Evolutionary conservation across 1,140 invertebrate genomes (phyloP).

Genomic region (Mamestra configurata): DNA sequence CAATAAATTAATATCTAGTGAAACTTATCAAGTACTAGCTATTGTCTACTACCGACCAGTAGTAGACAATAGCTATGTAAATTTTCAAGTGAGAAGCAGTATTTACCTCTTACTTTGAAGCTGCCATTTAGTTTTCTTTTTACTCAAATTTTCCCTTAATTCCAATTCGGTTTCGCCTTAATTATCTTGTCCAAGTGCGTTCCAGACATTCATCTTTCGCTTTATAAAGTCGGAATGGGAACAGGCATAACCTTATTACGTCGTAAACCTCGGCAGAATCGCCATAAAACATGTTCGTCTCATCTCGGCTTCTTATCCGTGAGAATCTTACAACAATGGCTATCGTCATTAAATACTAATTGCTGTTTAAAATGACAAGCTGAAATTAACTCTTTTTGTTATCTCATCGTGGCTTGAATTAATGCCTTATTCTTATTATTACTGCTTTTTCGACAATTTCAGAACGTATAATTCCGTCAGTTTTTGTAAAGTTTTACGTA

Average conservation of each 20-base stretch:
- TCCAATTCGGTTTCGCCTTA: slow-evolving; percentile 1
- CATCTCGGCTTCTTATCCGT: slow-evolving; percentile 52
- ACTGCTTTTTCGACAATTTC: slow-evolving; percentile 20
- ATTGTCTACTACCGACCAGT: no score
- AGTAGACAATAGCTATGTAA: slow-evolving; percentile 16
- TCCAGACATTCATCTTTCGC: slow-evolving; percentile 41
- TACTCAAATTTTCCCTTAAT: neutral
- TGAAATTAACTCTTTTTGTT: slow-evolving; percentile 54
- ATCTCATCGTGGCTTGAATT: slow-evolving; percentile 38
- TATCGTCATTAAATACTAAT: slow-evolving; percentile 54
- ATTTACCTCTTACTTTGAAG: slow-evolving; percentile 29
- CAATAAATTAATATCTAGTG: neutral
- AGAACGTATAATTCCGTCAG: slow-evolving; percentile 1
- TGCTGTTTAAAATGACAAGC: slow-evolving; percentile 53
- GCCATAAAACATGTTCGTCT: slow-evolving; percentile 43
- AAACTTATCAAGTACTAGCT: neutral
- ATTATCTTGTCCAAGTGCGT: slow-evolving; percentile 25
- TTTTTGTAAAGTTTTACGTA: slow-evolving; percentile 35
- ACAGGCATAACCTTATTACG: slow-evolving; percentile 49
- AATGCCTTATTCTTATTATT: slow-evolving; percentile 15
- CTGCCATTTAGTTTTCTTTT: slow-evolving; percentile 1
- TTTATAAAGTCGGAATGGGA: slow-evolving; percentile 33
- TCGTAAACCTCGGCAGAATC: slow-evolving; percentile 41
- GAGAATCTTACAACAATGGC: slow-evolving; percentile 58
- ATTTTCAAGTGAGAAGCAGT: neutral